phyloP scores from a whole-genome alignment of 1,140 invertebrate species.

The Diabrotica undecimpunctata region DNA sequence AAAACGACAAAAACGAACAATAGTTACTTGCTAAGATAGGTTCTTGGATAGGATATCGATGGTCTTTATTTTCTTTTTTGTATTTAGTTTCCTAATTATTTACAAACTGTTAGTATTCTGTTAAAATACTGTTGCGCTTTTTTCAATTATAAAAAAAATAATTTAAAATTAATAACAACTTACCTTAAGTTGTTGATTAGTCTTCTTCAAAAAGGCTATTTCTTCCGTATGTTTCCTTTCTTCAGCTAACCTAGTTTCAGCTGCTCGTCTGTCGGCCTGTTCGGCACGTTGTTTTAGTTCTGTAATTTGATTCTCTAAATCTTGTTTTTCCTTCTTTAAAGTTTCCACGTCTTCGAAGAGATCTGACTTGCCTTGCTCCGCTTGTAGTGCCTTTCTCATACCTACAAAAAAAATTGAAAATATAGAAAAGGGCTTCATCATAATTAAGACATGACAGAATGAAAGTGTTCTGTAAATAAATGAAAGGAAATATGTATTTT shows the following conservation, averaged over 20 bases:
- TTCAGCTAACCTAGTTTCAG: slow-evolving; percentile 78
- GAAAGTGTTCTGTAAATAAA: no score
- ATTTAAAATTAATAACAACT: background rate
- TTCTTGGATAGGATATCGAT: no score
- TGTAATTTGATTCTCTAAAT: slow-evolving; percentile 72
- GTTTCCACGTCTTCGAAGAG: slow-evolving; percentile 54
- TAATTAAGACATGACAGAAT: background rate
- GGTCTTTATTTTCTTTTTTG: no score
- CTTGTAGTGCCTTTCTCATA: slow-evolving; percentile 93
- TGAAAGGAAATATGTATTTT: no score
- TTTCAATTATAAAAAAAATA: no score
- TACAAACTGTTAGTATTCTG: no score
- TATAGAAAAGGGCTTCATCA: background rate
- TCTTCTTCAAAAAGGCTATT: slow-evolving; percentile 85
- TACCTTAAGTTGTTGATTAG: slow-evolving; percentile 90
- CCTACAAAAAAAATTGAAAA: slow-evolving; percentile 3
- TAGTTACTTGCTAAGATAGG: no score
- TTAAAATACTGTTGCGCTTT: no score
- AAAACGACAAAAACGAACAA: no score
- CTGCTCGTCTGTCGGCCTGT: slow-evolving; percentile 78
- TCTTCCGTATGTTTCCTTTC: slow-evolving; percentile 90
- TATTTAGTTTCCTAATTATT: no score
- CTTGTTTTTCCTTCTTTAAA: slow-evolving; percentile 62
- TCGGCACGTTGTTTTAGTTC: slow-evolving; percentile 83
- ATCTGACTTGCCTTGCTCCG: slow-evolving; percentile 69